Percentiles rank a stretch among this genome's conserved stretches.
These are phyloP conservation scores for Botia kubotai DNA, from an alignment of 2,797 vertebrate species.

Conservation along the genomic window DNA sequence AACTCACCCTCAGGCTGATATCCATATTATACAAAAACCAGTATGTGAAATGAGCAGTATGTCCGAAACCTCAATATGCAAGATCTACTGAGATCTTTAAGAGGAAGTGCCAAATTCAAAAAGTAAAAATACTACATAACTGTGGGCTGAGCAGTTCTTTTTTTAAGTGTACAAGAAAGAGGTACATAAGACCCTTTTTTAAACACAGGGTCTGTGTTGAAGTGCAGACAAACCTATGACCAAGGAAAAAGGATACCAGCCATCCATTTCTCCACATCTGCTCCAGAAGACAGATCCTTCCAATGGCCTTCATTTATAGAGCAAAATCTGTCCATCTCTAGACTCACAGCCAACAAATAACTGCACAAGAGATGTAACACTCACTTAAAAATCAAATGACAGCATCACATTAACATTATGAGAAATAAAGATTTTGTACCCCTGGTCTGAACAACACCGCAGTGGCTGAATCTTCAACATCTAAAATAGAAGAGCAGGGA, in stretches of 20 bases:
- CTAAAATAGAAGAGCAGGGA: conserved; percentile 87
- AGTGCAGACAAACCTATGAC: neutral
- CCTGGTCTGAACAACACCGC: conserved; percentile 80
- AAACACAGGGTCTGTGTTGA: neutral
- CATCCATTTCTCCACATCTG: conserved; percentile 76
- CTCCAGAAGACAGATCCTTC: conserved; percentile 67
- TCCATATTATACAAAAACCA: neutral
- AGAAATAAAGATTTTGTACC: conserved; percentile 72
- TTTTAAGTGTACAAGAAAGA: too few relatives aligned
- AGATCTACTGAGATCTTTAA: neutral
- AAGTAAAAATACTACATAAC: too few relatives aligned
- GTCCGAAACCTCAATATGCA: neutral
- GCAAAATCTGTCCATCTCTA: conserved; percentile 87
- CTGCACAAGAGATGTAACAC: conserved; percentile 69
- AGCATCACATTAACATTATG: neutral
- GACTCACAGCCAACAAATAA: conserved; percentile 88
- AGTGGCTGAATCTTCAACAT: conserved; percentile 89
- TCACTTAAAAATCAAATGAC: neutral
- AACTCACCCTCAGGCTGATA: neutral
- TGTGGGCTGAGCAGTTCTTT: too few relatives aligned
- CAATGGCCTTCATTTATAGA: conserved; percentile 86
- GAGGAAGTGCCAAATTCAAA: too few relatives aligned
- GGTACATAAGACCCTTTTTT: neutral
- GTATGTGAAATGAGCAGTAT: neutral
- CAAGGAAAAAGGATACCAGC: conserved; percentile 80